phyloP scores from a whole-genome alignment of 2,113 vertebrate genomes.

The Lamprologus ornatipinnis region DNA sequence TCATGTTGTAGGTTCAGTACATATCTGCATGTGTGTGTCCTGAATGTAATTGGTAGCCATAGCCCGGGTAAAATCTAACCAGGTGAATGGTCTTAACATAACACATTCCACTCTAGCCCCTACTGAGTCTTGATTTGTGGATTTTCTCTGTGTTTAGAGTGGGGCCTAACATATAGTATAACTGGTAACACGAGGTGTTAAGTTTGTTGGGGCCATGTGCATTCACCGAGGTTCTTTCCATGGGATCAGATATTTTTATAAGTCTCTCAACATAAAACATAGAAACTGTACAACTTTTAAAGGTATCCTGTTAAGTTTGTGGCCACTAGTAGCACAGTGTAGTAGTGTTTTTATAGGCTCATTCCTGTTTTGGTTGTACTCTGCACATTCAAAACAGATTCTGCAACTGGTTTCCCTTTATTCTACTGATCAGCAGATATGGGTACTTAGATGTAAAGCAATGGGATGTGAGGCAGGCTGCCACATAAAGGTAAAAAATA shows the following conservation, averaged over 20 bases:
- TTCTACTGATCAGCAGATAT: no score
- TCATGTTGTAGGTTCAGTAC: not conserved
- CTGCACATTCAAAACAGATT: not conserved
- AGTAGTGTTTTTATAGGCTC: not conserved
- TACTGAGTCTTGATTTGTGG: constrained; percentile 25
- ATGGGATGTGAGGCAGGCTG: not conserved
- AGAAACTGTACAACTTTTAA: not conserved
- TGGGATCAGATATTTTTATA: not conserved
- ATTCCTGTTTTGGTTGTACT: not conserved
- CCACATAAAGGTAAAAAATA: not conserved
- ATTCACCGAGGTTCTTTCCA: not conserved
- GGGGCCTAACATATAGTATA: constrained; percentile 18
- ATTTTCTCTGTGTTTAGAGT: constrained; percentile 25
- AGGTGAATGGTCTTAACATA: constrained; percentile 33
- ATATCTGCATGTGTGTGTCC: not conserved
- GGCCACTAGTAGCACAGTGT: not conserved
- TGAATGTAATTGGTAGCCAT: constrained; percentile 22
- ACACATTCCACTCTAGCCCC: constrained; percentile 21
- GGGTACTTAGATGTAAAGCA: not conserved
- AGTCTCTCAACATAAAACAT: not conserved
- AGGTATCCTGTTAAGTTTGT: not conserved
- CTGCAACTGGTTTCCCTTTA: not conserved
- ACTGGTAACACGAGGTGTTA: constrained; percentile 38
- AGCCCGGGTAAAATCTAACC: constrained; percentile 10
- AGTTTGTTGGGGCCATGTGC: not conserved